Percentiles rank a stretch among this genome's conserved stretches.
Evolutionary conservation across 2,888 invertebrate genomes (phyloP).

Genomic region (Dioctria linearis): DNA sequence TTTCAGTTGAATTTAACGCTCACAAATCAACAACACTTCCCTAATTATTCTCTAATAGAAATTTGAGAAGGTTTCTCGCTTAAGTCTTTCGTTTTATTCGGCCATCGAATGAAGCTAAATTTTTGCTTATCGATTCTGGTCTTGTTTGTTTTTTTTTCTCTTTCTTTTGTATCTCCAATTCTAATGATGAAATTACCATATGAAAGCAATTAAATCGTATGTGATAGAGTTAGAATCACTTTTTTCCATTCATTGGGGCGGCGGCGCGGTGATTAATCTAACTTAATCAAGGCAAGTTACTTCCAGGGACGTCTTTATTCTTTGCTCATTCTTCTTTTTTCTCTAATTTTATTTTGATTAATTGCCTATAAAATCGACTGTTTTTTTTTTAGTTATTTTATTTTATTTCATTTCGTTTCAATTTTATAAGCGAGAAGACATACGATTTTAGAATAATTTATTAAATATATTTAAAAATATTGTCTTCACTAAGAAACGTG

Average conservation of each 20-base stretch:
- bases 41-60: constrained; percentile 25
- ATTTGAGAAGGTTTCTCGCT: constrained; percentile 25
- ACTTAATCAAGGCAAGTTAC: constrained; percentile 14
- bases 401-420: too few relatives aligned
- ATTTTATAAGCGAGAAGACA: too few relatives aligned
- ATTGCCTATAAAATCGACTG: not conserved
- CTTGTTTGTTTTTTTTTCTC: not conserved
- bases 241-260: not conserved
- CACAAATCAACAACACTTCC: constrained; percentile 23
- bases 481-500: too few relatives aligned
- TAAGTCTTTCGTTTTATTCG: constrained; percentile 22
- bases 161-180: not conserved
- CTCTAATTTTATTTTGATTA: constrained; percentile 1
- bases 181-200: constrained; percentile 34
- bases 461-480: too few relatives aligned
- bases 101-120: not conserved
- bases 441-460: too few relatives aligned
- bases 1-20: constrained; percentile 8
- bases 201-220: constrained; percentile 25
- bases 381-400: too few relatives aligned
- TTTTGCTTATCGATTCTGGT: not conserved
- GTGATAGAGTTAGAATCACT: not conserved
- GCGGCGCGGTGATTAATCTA: constrained; percentile 1
- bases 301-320: not conserved
- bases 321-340: not conserved